These are phyloP conservation scores for Apodemus speciosus DNA, from an alignment of 2,113 vertebrate species.

Conservation along the genomic window DNA sequence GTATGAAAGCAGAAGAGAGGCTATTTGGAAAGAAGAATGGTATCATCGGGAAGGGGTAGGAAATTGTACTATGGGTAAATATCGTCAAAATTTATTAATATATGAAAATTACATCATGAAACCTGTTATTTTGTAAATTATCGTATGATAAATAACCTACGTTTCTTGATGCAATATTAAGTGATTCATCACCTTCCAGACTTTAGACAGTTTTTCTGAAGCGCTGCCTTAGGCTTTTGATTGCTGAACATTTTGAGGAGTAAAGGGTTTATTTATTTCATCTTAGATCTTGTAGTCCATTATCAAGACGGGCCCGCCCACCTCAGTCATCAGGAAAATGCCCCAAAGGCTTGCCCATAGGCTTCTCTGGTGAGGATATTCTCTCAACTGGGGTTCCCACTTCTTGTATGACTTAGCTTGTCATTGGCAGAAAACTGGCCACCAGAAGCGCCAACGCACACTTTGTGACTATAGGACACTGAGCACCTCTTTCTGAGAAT, in stretches of 20 bases:
- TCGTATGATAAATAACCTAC: background rate
- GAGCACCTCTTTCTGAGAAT: conserved; percentile 35
- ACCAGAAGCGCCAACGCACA: background rate
- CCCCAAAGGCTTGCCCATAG: background rate
- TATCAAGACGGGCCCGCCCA: background rate
- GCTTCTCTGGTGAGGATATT: background rate
- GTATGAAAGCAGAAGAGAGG: background rate
- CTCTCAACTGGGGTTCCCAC: background rate
- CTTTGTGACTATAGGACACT: conserved; percentile 23
- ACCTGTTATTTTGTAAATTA: background rate
- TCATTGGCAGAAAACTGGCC: background rate
- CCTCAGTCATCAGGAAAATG: background rate
- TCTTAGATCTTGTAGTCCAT: background rate
- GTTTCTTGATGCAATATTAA: conserved; percentile 35
- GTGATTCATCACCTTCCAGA: background rate
- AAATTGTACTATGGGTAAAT: background rate
- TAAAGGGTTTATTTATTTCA: background rate
- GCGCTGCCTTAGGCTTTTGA: background rate
- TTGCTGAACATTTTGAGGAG: background rate
- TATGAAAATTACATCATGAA: background rate
- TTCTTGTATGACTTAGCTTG: background rate
- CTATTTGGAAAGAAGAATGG: background rate
- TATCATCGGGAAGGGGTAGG: background rate
- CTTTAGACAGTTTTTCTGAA: background rate
- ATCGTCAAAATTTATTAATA: background rate